Evolutionary conservation across 2,113 vertebrate genomes (phyloP).

Genomic region (Lontra canadensis): DNA sequence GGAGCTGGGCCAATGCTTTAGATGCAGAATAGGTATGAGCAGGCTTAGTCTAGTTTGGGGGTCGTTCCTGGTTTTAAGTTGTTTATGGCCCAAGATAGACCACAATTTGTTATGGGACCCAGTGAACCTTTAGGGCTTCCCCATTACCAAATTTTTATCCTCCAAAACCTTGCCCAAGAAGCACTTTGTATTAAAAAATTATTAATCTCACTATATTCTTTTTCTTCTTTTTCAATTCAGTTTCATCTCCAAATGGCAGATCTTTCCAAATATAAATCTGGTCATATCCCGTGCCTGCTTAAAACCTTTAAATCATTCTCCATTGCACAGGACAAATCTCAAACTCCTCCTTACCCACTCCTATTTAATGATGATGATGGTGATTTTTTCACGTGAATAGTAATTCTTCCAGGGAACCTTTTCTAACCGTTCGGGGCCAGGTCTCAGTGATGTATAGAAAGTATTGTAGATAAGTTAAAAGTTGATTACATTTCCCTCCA

Average conservation of each 20-base stretch:
- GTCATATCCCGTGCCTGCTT: neutral
- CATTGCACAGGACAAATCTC: neutral
- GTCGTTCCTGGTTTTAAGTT: neutral
- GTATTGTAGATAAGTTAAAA: neutral
- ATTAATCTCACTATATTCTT: neutral
- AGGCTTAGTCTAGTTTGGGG: neutral
- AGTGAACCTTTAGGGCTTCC: neutral
- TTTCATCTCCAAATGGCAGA: neutral
- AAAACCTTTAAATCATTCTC: neutral
- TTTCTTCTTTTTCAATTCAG: neutral
- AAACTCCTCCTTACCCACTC: neutral
- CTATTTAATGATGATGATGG: neutral
- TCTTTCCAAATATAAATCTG: constrained; percentile 26
- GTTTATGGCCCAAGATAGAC: neutral
- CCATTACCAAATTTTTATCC: neutral
- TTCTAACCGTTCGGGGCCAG: neutral
- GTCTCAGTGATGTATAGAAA: constrained; percentile 35
- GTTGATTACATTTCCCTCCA: neutral
- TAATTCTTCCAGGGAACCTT: neutral
- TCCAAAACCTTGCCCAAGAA: constrained; percentile 10
- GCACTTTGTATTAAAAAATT: neutral
- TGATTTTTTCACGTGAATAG: neutral
- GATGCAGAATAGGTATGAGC: neutral
- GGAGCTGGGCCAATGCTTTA: neutral
- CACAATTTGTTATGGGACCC: neutral